Evolutionary conservation across 2,113 vertebrate genomes (phyloP), one percentile per base, ranked within the genome.

Genomic region (Phainopepla nitens): DNA sequence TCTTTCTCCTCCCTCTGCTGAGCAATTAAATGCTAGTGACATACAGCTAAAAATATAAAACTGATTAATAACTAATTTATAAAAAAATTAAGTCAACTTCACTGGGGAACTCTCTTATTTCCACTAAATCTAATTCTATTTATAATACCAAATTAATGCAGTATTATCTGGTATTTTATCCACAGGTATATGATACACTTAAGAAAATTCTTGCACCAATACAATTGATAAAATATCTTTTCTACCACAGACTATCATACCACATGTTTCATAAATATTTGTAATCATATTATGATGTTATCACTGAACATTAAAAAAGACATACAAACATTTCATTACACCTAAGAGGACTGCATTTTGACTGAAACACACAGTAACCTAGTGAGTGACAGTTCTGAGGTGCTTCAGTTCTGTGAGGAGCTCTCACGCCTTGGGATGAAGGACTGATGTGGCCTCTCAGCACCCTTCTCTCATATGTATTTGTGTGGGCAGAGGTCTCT

Each of bases 1-100:
- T 90, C 36, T 85, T 93, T 50, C 41, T 93, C 42, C 88, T 89
- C 72, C 61, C 76, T 88, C 73, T 70, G 82, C 61, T 81, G 60
- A 87, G 79, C 69, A 97, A 94, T 96, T 81, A 93, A 90, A 80
- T 39, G 70, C 44, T 56, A 64, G 56, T 11, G 39, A 80, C 75
- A 94, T 36, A 45, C 33, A 90, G 71, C 95, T 96, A 97, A 97
- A 97, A 95, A 96, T 95, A 94, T 24, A 90, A 85, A 95, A 82
- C 64, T 68, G 69, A 95, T 93, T 95, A 96, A 76, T 92, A 88
- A 66, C 75, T 93, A 75, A 95, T 89, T 93, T 94, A 71, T 66
- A 9, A 87, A 88, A 88, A 92, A 75, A 87, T 84, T 53, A 94
- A 94, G 72, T 68, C 31, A 81, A 3, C 44, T 90, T 97, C 96